These are phyloP conservation scores for Lepidurus arcticus DNA, from an alignment of 1,140 invertebrate species.

Conservation along the genomic window DNA sequence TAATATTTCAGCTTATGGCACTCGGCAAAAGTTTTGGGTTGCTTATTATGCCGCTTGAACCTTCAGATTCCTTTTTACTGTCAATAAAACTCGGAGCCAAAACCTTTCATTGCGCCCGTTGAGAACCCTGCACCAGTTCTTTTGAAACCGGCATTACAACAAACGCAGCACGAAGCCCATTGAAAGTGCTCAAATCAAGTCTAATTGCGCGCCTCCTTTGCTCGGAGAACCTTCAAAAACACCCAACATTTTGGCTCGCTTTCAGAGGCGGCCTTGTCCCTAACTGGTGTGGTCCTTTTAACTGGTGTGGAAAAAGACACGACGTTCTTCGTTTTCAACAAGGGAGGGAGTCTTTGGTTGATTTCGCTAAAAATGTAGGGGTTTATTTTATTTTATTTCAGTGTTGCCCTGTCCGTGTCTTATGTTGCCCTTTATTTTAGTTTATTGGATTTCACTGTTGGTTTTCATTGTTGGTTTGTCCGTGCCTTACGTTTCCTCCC, in stretches of 20 bases:
- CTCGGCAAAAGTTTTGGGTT: not conserved
- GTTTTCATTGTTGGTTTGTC: no score
- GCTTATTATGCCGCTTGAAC: slow-evolving; percentile 3
- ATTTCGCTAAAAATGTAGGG: no score
- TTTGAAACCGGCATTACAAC: not conserved
- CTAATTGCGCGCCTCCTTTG: not conserved
- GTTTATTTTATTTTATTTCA: no score
- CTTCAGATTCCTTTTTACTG: not conserved
- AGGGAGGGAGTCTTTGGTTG: no score
- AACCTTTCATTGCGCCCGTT: not conserved
- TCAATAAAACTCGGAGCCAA: not conserved
- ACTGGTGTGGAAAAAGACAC: no score
- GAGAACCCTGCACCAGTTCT: not conserved
- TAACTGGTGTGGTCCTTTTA: no score
- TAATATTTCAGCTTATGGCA: slow-evolving; percentile 15
- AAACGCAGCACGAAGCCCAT: not conserved
- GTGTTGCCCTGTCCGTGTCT: no score
- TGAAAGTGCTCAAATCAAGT: not conserved
- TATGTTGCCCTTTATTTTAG: no score
- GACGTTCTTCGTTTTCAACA: no score
- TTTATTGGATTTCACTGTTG: no score
- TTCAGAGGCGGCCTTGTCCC: no score
- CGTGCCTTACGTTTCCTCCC: no score
- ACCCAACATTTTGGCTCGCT: not conserved
- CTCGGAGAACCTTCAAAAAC: not conserved